A percentile compares a stretch with the other conserved stretches of the same genome.
These are phyloP conservation scores for Lindbergichthys nudifrons DNA, from an alignment of 2,797 vertebrate genomes.

Conservation along the genomic window DNA sequence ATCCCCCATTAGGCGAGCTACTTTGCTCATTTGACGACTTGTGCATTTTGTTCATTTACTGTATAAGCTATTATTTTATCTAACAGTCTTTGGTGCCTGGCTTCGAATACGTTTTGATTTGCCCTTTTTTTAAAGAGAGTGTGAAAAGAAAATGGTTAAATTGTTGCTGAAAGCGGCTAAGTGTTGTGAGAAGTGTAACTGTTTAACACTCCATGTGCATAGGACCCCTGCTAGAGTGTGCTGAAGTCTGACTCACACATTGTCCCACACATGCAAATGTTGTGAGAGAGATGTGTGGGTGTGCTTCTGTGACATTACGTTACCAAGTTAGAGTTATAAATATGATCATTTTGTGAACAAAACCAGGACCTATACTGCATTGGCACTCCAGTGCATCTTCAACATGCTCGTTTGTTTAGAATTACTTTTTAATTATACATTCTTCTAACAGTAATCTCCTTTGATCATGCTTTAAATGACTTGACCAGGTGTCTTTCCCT, in stretches of 20 bases:
- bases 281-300: slow-evolving; percentile 48
- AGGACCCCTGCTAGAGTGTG: slow-evolving; percentile 49
- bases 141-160: slow-evolving; percentile 21
- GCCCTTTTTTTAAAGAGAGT: background rate
- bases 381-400: slow-evolving; percentile 22
- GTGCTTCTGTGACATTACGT: slow-evolving; percentile 25
- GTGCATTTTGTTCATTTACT: slow-evolving; percentile 11
- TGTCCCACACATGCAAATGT: slow-evolving; percentile 26
- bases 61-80: slow-evolving; percentile 8
- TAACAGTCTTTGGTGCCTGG: slow-evolving; percentile 7
- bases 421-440: too few species aligned
- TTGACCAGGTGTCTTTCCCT: background rate
- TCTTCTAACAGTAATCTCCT: background rate
- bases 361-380: background rate
- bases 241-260: slow-evolving; percentile 50
- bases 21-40: slow-evolving; percentile 19
- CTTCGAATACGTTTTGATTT: background rate
- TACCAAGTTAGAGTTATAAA: slow-evolving; percentile 41
- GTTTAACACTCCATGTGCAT: slow-evolving; percentile 40
- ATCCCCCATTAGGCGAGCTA: background rate
- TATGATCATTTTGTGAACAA: slow-evolving; percentile 14
- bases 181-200: slow-evolving; percentile 31
- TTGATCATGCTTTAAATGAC: background rate
- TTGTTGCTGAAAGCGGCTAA: slow-evolving; percentile 27
- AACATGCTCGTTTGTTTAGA: slow-evolving; percentile 19